These are phyloP conservation scores for Bombus haemorrhoidalis DNA, from an alignment of 1,140 invertebrate genomes.

Conservation along the genomic window DNA sequence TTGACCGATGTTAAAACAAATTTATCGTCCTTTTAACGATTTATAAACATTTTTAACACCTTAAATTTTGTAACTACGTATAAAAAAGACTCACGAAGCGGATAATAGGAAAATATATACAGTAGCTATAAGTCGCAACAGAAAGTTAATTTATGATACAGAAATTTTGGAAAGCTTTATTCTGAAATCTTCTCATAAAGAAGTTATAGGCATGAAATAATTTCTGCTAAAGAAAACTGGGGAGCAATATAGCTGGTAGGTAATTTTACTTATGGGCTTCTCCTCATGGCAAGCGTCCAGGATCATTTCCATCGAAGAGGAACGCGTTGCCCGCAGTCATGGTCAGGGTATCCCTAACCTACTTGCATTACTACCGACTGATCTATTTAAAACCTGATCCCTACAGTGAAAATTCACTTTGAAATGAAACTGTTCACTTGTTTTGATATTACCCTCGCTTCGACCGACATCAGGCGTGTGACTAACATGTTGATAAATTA, in stretches of 20 bases:
- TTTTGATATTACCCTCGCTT: not conserved
- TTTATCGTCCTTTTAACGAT: not conserved
- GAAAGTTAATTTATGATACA: not conserved
- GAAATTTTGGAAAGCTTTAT: not conserved
- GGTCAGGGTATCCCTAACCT: conserved; percentile 61
- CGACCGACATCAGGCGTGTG: not conserved
- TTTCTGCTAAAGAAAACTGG: not conserved
- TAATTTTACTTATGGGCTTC: conserved; percentile 60
- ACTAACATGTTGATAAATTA: not conserved
- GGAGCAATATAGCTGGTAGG: conserved; percentile 25
- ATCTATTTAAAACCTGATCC: conserved; percentile 51
- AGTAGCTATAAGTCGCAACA: not conserved
- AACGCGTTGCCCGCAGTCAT: conserved; percentile 51
- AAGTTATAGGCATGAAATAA: not conserved
- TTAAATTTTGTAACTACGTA: not conserved
- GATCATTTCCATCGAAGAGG: conserved; percentile 28
- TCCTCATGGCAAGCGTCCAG: conserved; percentile 62
- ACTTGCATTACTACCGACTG: conserved; percentile 27
- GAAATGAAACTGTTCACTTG: not conserved
- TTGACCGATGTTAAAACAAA: not conserved
- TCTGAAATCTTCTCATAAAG: not conserved
- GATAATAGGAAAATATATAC: not conserved
- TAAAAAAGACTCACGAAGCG: not conserved
- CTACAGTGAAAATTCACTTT: conserved; percentile 33
- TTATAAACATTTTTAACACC: not conserved